These are phyloP conservation scores for Zaprionus bogoriensis DNA, from an alignment of 2,888 invertebrate genomes.

Conservation along the genomic window DNA sequence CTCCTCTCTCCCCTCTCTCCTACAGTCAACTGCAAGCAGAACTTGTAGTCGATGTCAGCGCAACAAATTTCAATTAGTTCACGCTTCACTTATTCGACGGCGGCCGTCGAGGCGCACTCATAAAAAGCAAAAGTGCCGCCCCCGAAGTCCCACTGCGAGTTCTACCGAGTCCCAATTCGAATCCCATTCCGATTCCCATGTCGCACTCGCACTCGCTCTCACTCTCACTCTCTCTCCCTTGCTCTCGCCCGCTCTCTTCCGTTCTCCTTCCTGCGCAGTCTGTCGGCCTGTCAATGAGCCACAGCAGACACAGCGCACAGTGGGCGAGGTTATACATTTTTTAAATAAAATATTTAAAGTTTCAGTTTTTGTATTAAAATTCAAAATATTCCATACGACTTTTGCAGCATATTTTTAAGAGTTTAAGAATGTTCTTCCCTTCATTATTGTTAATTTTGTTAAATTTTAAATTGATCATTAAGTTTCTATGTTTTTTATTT, in stretches of 20 bases:
- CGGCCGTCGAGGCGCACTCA: conserved; percentile 53
- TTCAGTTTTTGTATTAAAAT: too few relatives aligned
- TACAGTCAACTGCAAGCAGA: conserved; percentile 55
- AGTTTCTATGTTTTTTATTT: too few relatives aligned
- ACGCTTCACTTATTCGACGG: conserved; percentile 77
- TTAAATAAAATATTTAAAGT: background rate
- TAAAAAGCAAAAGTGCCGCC: conserved; percentile 73
- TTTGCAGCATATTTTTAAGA: too few relatives aligned
- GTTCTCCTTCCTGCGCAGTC: background rate
- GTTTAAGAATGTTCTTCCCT: too few relatives aligned
- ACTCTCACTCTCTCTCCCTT: background rate
- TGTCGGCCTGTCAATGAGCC: conserved; percentile 44
- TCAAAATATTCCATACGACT: too few relatives aligned
- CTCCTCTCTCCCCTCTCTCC: background rate
- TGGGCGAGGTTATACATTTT: too few relatives aligned
- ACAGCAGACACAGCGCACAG: conserved; percentile 11
- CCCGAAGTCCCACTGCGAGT: conserved; percentile 16
- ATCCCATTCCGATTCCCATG: conserved; percentile 41
- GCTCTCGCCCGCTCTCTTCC: background rate
- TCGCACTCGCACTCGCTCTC: conserved; percentile 1
- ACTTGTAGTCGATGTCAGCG: conserved; percentile 76
- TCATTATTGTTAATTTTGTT: too few relatives aligned
- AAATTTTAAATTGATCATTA: too few relatives aligned
- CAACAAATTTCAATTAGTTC: conserved; percentile 80
- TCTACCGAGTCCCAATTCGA: conserved; percentile 8